Evolutionary conservation across 2,113 vertebrate species (phyloP).

Genomic region (Forbesichthys agassizii): DNA sequence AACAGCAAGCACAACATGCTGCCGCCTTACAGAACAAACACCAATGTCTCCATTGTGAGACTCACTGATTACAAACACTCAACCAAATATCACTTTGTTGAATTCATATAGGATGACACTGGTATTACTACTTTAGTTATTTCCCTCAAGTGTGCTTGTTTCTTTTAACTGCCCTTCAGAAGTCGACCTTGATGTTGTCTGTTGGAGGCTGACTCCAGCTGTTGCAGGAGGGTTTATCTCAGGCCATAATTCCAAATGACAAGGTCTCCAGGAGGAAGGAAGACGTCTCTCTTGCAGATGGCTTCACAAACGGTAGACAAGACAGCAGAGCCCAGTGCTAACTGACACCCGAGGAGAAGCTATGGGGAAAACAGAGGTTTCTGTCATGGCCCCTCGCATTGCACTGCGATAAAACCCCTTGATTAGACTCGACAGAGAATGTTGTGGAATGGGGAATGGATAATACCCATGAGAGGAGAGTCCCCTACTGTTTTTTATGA

Average conservation of each 20-base stretch:
- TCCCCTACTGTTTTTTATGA: no score
- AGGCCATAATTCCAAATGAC: slow-evolving; percentile 62
- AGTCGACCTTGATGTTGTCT: slow-evolving; percentile 53
- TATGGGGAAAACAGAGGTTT: not conserved
- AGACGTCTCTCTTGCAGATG: slow-evolving; percentile 62
- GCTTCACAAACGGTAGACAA: slow-evolving; percentile 40
- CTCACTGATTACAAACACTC: slow-evolving; percentile 41
- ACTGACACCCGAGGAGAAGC: slow-evolving; percentile 21
- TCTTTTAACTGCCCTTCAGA: slow-evolving; percentile 47
- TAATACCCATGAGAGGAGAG: no score
- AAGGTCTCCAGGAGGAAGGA: slow-evolving; percentile 61
- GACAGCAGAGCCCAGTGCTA: slow-evolving; percentile 34
- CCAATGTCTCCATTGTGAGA: slow-evolving; percentile 6
- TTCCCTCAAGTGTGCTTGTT: slow-evolving; percentile 55
- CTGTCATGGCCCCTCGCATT: no score
- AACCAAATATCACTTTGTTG: slow-evolving; percentile 10
- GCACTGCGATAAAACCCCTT: no score
- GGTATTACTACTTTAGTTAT: slow-evolving; percentile 8
- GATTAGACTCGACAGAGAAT: no score
- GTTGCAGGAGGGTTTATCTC: slow-evolving; percentile 62
- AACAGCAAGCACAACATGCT: slow-evolving; percentile 54
- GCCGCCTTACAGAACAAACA: slow-evolving; percentile 25
- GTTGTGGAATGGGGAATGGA: no score
- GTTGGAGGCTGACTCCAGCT: slow-evolving; percentile 60
- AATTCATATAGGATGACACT: not conserved